Base-by-base conservation (phyloP, 2,888 invertebrate species). In the Aricia artaxerxes region DNA sequence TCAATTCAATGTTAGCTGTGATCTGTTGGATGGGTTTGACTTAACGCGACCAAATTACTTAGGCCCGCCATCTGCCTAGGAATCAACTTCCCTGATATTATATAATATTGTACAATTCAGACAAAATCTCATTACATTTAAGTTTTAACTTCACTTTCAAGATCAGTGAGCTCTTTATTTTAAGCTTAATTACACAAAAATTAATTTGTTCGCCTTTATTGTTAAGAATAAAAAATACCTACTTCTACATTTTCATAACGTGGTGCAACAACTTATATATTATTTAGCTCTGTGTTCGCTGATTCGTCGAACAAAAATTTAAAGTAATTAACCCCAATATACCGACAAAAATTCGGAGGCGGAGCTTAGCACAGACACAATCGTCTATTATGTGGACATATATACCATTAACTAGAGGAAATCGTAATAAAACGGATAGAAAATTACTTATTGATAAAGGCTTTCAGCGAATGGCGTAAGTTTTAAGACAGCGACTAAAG, bases 271-370 rank as follows among this genome's bases (percentile, higher is more conserved):
- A 69, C 13, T 35, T 11, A 24, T 24, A 24, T 69, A 13, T 69
- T 1, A 38, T 35, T 13, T 69, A 35, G 11, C 4, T 31, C 69
- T 0, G 13, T 5, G 69, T 13, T 69, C 69, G 69, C 35, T 69
- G 69, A 69, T 69, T 69, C 69, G 69, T 38, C 69, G 38, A 69
- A 69, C 13, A 69, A 69, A 38, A 69, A 5, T 5, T 69, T 13
- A 13, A 11, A 69, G 69, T 69, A 69, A 69, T 69, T 69, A 69
- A 69, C 69, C 69, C 13, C 13, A 38, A 35, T 69, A 4, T 0
- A 64, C 31, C 2, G 31, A 9, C 69, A 13, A 69, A 69, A 69
- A 16, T 35, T 35, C 11, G 4, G 13, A 69, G 69, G 69, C 69
- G 35, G 69, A 35, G 35, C 35, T 69, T 13, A 31, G 31, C 69